Conservation (phyloP, 1,140 invertebrate species). For the Caenorhabditis remanei region DNA sequence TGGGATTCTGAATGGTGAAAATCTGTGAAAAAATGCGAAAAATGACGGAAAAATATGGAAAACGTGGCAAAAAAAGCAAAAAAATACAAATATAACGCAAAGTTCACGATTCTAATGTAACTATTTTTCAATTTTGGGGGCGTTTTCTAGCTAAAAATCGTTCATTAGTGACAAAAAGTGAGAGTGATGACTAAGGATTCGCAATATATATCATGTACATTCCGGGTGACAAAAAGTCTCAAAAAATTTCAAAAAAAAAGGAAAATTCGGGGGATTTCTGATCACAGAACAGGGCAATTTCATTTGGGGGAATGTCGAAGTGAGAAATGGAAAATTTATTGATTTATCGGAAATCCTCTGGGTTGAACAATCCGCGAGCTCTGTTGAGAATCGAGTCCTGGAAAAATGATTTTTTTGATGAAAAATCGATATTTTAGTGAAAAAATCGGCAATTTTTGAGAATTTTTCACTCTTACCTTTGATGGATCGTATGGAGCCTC, state of each 20-base stretch:
- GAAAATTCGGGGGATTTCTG: background rate
- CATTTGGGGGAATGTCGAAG: background rate
- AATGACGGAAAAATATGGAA: background rate
- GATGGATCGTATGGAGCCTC: slow-evolving; percentile 98
- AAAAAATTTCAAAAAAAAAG: background rate
- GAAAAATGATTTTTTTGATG: slow-evolving; percentile 58
- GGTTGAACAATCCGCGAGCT: slow-evolving; percentile 76
- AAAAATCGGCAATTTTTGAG: background rate
- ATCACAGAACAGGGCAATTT: slow-evolving; percentile 44
- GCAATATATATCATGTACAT: slow-evolving; percentile 41
- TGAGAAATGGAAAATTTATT: background rate
- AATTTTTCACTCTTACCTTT: slow-evolving; percentile 82
- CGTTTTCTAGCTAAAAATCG: background rate
- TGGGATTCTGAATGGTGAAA: too few species aligned
- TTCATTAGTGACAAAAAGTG: background rate
- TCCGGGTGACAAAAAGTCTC: background rate
- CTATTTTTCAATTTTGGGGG: background rate
- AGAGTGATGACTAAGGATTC: background rate
- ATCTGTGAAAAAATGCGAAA: too few species aligned
- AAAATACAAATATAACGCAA: background rate
- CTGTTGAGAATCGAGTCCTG: slow-evolving; percentile 76
- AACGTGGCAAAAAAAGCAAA: background rate
- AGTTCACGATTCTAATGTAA: background rate
- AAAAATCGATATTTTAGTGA: too few species aligned
- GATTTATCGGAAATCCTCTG: slow-evolving; percentile 73